phyloP scores from a whole-genome alignment of 1,140 invertebrate species.

The Battus philenor region DNA sequence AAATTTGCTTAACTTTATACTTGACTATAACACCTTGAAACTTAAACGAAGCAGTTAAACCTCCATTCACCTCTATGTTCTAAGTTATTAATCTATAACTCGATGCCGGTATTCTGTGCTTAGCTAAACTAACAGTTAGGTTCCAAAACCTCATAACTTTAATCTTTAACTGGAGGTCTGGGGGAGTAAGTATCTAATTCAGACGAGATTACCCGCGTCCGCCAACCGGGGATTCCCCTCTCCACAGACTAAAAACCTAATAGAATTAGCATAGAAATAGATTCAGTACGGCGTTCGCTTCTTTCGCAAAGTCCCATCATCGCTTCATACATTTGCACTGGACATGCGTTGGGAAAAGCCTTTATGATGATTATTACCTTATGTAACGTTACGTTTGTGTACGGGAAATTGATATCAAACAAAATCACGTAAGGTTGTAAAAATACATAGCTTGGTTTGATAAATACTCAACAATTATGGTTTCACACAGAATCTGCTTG shows the following conservation, averaged over 20 bases:
- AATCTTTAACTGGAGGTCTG: conserved; percentile 9
- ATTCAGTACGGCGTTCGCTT: conserved; percentile 28
- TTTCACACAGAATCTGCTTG: no score
- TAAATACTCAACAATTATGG: no score
- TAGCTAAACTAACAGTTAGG: conserved; percentile 2
- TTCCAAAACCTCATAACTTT: conserved; percentile 14
- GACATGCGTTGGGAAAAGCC: conserved; percentile 28
- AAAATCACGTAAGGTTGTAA: no score
- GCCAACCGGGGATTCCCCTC: conserved; percentile 8
- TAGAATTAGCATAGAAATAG: conserved; percentile 48
- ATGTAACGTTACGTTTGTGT: no score
- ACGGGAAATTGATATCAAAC: no score
- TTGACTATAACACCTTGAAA: no score
- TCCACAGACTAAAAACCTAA: conserved; percentile 38
- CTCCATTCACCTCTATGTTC: no score
- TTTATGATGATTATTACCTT: conserved; percentile 24
- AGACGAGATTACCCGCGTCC: conserved; percentile 12
- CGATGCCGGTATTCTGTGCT: no score
- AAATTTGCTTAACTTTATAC: no score
- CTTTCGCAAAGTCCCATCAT: conserved; percentile 29
- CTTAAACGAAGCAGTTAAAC: no score
- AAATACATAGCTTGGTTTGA: no score
- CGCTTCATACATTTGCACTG: conserved; percentile 39
- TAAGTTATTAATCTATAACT: no score
- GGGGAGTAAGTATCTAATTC: conserved; percentile 3